Evolutionary conservation across 2,113 vertebrate genomes (phyloP), one percentile per base, ranked within the genome.

Genomic region (Nerophis lumbriciformis): DNA sequence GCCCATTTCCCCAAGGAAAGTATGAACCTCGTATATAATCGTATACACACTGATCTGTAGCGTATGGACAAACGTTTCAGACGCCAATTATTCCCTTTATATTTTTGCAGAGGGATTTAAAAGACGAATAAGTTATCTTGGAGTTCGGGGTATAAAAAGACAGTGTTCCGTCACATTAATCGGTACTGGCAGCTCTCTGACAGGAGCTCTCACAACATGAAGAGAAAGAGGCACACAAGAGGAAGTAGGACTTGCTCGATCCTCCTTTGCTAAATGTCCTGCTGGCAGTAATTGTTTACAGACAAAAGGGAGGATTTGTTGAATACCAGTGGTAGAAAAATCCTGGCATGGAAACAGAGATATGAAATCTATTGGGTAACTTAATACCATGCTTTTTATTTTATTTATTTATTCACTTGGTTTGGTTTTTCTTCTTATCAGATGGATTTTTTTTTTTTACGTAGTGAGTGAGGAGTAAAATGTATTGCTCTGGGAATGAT

Each of bases 121-220:
- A 62, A 47, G 36, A 55, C 51, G 19, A 65, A 52, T 10, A 51
- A 42, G 21, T 50, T 48, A 21, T 45, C 16, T 55, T 28, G 63
- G 53, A 69, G 52, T 58, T 28, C 2, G 19, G 19, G 19, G 19
- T 19, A 28, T 28, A 28, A 53, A 58, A 54, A 39, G 71, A 74
- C 52, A 61, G 70, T 16, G 7, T 44, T 65, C 44, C 53, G 21
- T 78, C 63, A 54, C 5, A 58, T 16, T 48, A 66, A 81, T 75
- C 48, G 36, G 14, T 44, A 36, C 4, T 72, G 71, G 16, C 68
- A 73, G 65, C 65, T 28, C 59, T 71, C 69, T 67, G 63, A 78
- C 66, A 73, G 63, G 28, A 49, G 28, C 38, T 53, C 57, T 70
- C 49, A 56, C 48, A 80, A 58, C 65, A 73, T 39, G 66, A 45